phyloP scores from a whole-genome alignment of 2,797 vertebrate genomes.

The Merluccius polli region DNA sequence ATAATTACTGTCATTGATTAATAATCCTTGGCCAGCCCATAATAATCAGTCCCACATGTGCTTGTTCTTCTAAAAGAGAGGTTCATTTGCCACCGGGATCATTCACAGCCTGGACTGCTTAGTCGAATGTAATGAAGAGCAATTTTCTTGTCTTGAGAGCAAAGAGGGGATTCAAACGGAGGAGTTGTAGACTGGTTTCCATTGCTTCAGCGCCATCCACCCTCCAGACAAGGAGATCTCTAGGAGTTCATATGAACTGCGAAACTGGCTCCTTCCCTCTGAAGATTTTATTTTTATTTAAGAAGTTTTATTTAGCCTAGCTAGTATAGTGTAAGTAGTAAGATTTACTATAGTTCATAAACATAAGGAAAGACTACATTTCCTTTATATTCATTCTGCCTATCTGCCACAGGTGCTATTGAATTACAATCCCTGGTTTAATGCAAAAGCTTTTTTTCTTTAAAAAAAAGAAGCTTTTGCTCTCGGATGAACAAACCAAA shows the following conservation, averaged over 20 bases:
- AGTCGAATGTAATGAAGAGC: constrained; percentile 68
- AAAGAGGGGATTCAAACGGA: constrained; percentile 30
- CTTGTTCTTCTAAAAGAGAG: constrained; percentile 60
- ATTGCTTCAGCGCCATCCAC: constrained; percentile 52
- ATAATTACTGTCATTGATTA: constrained; percentile 80
- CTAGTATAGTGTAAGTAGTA: not conserved
- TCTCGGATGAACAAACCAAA: not conserved
- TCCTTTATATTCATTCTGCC: constrained; percentile 25
- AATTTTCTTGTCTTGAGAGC: constrained; percentile 73
- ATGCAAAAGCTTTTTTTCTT: not conserved
- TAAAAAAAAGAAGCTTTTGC: not conserved
- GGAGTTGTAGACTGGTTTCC: constrained; percentile 54
- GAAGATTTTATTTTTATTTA: too few species aligned
- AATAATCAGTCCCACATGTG: constrained; percentile 80
- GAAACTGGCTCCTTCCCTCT: not conserved
- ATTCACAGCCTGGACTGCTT: constrained; percentile 69
- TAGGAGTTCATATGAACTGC: not conserved
- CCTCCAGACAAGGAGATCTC: constrained; percentile 55
- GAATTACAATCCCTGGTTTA: constrained; percentile 32
- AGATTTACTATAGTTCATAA: not conserved
- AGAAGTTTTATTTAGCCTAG: not conserved
- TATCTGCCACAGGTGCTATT: constrained; percentile 1
- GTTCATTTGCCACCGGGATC: constrained; percentile 68
- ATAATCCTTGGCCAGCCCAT: constrained; percentile 65
- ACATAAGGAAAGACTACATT: constrained; percentile 61